phyloP scores from a whole-genome alignment of 92 coral and sea anemone species.

The Diadumene lineata region DNA sequence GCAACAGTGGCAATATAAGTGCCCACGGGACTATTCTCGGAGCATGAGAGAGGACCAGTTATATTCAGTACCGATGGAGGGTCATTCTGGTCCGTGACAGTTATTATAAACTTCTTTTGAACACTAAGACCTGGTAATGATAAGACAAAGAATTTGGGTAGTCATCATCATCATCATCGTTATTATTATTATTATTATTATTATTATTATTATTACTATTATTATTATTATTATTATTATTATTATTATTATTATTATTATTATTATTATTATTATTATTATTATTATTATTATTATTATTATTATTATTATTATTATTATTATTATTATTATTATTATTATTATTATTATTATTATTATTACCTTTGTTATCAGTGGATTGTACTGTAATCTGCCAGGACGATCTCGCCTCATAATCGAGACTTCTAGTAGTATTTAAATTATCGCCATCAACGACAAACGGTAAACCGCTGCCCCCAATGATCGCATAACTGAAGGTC shows the following conservation, averaged over 20 bases:
- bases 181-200: background rate
- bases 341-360: too few relatives aligned
- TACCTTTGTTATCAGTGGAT: conserved; percentile 56
- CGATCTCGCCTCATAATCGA: conserved; percentile 73
- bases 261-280: too few relatives aligned
- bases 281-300: background rate
- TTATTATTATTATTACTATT: too few relatives aligned
- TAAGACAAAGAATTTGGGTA: background rate
- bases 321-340: too few relatives aligned
- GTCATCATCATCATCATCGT: background rate
- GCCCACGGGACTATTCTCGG: conserved; percentile 62
- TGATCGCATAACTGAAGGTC: conserved; percentile 63
- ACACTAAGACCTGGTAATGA: conserved; percentile 71
- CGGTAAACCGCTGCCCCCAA: conserved; percentile 47
- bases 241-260: too few relatives aligned
- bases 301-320: background rate
- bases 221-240: too few relatives aligned
- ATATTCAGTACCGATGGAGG: conserved; percentile 68
- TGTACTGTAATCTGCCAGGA: conserved; percentile 63
- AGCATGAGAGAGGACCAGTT: conserved; percentile 67
- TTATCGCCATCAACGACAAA: conserved; percentile 59
- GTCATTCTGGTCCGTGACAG: conserved; percentile 81
- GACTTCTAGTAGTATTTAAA: conserved; percentile 72
- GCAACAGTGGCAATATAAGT: conserved; percentile 67
- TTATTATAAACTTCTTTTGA: conserved; percentile 60